Conservation (phyloP, 2,113 vertebrate genomes). For the Aphyosemion australe region DNA sequence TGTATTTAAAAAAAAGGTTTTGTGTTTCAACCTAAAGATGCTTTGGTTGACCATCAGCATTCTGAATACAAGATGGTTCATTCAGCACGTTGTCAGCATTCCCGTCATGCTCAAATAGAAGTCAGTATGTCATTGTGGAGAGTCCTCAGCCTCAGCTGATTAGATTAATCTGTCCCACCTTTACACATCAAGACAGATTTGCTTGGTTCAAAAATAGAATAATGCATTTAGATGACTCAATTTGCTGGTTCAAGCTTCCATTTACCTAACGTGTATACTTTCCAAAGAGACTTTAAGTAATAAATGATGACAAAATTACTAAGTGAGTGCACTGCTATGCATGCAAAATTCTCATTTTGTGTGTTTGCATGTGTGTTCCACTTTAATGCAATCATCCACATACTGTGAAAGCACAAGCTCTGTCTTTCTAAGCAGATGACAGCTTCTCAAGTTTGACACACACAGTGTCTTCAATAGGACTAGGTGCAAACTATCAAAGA, state of each 20-base stretch:
- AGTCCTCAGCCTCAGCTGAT: constrained; percentile 8
- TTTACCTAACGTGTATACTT: not conserved
- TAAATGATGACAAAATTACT: too few species aligned
- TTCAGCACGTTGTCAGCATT: not conserved
- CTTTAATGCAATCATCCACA: constrained; percentile 18
- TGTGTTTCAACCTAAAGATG: too few species aligned
- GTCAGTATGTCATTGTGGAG: not conserved
- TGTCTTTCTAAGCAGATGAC: constrained; percentile 61
- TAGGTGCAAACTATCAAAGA: constrained; percentile 77
- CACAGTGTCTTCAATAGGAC: constrained; percentile 76
- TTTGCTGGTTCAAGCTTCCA: constrained; percentile 7
- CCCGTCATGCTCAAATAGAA: not conserved
- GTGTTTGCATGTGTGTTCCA: constrained; percentile 14
- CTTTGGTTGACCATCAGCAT: too few species aligned
- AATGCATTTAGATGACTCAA: not conserved
- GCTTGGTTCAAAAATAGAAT: not conserved
- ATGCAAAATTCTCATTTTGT: constrained; percentile 5
- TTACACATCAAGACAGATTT: not conserved
- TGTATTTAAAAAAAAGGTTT: too few species aligned
- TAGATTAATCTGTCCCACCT: constrained; percentile 15
- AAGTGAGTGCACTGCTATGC: too few species aligned
- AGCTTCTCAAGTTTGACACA: constrained; percentile 77
- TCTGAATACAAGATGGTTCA: too few species aligned
- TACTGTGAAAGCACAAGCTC: constrained; percentile 19
- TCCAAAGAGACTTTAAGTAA: too few species aligned